Percentiles rank a stretch among this genome's conserved stretches.
These are phyloP conservation scores for Mastomys natalensis DNA, from an alignment of 2,113 vertebrate genomes.

Conservation along the genomic window DNA sequence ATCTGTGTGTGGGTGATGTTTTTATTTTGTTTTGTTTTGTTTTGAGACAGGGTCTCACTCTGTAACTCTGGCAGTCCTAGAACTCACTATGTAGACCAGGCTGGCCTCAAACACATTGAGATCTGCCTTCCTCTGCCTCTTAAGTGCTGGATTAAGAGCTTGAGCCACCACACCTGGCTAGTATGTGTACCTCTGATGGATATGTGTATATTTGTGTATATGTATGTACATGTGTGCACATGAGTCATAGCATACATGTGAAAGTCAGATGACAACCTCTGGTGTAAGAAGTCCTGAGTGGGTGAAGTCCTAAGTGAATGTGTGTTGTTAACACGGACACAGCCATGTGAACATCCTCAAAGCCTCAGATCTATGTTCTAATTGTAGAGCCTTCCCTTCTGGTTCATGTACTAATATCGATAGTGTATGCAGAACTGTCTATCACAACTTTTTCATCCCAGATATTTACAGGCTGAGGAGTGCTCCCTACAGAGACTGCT, in stretches of 20 bases:
- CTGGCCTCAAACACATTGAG: too few species aligned
- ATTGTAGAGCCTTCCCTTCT: background rate
- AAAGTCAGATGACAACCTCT: background rate
- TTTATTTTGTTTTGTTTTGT: background rate
- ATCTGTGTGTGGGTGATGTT: background rate
- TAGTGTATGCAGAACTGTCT: background rate
- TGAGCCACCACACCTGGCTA: background rate
- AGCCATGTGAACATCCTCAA: background rate
- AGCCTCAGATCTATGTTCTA: background rate
- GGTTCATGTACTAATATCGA: background rate
- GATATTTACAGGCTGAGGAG: background rate
- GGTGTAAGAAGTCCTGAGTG: background rate
- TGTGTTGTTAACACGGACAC: background rate
- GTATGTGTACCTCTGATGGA: background rate
- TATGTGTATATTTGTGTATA: background rate
- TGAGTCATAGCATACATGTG: background rate
- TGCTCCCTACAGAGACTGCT: background rate
- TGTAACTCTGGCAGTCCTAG: too few species aligned
- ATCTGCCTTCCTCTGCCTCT: too few species aligned
- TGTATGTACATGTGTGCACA: background rate
- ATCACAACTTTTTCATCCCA: background rate
- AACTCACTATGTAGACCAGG: too few species aligned
- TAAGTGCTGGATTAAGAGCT: too few species aligned
- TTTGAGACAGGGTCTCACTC: too few species aligned
- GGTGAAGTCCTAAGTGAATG: background rate